Conservation (phyloP, 2,797 vertebrate species). For the Sorex maritimensis region DNA sequence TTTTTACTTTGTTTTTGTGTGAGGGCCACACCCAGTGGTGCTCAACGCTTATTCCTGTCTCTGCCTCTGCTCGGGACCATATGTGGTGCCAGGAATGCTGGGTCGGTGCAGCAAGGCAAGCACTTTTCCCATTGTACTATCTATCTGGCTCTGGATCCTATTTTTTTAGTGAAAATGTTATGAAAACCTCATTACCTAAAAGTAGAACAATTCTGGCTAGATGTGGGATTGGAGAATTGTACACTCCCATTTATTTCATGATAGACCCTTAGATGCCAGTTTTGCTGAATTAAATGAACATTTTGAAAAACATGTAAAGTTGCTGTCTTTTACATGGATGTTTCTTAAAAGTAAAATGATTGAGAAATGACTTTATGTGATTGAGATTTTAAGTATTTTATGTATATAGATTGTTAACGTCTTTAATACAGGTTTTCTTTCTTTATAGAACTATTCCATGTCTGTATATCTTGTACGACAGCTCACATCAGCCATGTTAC, state of each 20-base stretch:
- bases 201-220: constrained; percentile 24
- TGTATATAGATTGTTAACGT: constrained; percentile 62
- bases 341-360: constrained; percentile 43
- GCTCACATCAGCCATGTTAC: constrained; percentile 96
- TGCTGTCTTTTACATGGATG: background rate
- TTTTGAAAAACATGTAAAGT: constrained; percentile 31
- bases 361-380: constrained; percentile 55
- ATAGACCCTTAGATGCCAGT: background rate
- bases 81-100: no score
- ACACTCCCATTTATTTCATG: background rate
- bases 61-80: no score
- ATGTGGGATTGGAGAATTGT: background rate
- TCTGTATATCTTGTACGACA: constrained; percentile 98
- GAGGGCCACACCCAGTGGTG: no score
- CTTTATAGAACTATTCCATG: constrained; percentile 96
- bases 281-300: constrained; percentile 54
- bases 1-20: constrained; percentile 36
- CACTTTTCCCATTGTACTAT: background rate
- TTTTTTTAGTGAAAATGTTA: constrained; percentile 24
- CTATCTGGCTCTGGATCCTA: background rate
- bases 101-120: no score
- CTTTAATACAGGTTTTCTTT: constrained; percentile 75
- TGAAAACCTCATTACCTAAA: constrained; percentile 23
- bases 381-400: constrained; percentile 53
- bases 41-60: no score